These are phyloP conservation scores for Ceriagrion tenellum DNA, from an alignment of 2,888 invertebrate species.

Conservation along the genomic window DNA sequence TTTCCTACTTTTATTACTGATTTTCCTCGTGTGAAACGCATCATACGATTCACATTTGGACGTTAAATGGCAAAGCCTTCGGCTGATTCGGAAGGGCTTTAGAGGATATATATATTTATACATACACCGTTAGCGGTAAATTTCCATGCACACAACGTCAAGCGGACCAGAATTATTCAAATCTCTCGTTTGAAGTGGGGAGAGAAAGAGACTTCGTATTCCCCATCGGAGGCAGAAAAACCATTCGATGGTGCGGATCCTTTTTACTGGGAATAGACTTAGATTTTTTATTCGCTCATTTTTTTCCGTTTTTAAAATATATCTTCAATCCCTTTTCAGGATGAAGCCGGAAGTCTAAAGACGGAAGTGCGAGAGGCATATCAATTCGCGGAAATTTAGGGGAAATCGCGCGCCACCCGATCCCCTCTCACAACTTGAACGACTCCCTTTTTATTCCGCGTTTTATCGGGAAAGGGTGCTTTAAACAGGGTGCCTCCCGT, in stretches of 20 bases:
- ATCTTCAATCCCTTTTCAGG: neutral
- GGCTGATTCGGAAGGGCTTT: neutral
- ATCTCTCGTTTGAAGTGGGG: neutral
- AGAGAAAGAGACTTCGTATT: neutral
- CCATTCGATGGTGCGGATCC: neutral
- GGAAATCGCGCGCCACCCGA: neutral
- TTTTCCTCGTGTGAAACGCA: neutral
- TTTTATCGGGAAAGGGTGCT: neutral
- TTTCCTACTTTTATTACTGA: neutral
- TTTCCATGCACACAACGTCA: neutral
- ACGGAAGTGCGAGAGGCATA: neutral
- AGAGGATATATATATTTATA: neutral
- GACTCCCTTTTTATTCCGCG: neutral
- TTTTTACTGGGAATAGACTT: neutral
- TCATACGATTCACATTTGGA: neutral
- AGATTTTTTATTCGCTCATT: too few species aligned
- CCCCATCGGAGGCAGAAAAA: neutral
- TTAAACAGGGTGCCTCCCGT: neutral
- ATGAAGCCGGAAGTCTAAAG: constrained; percentile 13
- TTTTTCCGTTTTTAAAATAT: too few species aligned
- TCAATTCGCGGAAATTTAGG: neutral
- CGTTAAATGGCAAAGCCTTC: neutral
- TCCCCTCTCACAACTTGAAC: neutral
- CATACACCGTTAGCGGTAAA: neutral
- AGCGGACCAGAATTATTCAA: neutral